Percentiles rank a stretch among this genome's conserved stretches.
phyloP scores from a whole-genome alignment of 2,113 vertebrate species.

The Casuarius casuarius region DNA sequence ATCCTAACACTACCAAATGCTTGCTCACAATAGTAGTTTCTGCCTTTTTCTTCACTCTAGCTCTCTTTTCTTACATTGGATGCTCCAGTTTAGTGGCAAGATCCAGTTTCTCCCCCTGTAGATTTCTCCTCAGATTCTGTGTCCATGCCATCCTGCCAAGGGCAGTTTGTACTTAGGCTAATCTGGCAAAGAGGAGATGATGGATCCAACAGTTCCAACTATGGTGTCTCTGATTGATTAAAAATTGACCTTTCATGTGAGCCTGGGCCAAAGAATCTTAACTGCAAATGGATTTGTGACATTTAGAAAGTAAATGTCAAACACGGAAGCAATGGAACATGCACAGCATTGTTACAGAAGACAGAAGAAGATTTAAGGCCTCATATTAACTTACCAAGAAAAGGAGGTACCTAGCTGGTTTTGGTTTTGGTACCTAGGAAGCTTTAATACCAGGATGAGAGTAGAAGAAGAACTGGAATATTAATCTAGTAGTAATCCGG shows the following conservation, averaged over 20 bases:
- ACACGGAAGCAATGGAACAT: neutral
- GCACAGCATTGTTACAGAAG: neutral
- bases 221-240: neutral
- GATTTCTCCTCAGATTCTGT: neutral
- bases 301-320: slow-evolving; percentile 26
- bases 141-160: neutral
- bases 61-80: neutral
- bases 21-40: neutral
- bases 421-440: neutral
- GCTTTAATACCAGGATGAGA: neutral
- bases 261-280: neutral
- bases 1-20: neutral
- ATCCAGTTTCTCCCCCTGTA: neutral
- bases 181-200: neutral
- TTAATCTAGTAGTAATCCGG: neutral
- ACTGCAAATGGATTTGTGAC: neutral
- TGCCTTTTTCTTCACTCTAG: neutral
- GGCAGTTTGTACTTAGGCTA: neutral
- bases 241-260: neutral
- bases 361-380: neutral
- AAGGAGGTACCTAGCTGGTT: neutral
- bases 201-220: neutral
- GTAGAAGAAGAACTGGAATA: neutral
- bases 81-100: neutral
- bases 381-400: neutral